phyloP scores from a whole-genome alignment of 2,797 vertebrate genomes.

The Myripristis murdjan region DNA sequence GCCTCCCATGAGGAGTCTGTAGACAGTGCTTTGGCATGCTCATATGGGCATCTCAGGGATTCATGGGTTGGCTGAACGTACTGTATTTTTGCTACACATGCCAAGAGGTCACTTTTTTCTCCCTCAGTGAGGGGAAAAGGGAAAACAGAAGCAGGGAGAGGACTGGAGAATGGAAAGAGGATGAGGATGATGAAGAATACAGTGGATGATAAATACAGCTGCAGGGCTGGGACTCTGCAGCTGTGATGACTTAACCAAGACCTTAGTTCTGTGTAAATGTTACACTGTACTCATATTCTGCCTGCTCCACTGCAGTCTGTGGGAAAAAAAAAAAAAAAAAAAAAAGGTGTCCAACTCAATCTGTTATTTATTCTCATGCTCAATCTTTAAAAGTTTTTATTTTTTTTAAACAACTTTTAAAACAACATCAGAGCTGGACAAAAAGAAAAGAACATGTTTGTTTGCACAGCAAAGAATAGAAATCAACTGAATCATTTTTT shows the following conservation, averaged over 20 bases:
- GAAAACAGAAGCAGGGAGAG: not conserved
- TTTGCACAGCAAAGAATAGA: constrained; percentile 8
- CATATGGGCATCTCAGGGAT: not conserved
- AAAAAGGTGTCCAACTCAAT: not conserved
- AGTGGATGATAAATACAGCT: constrained; percentile 4
- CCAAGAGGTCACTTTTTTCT: not conserved
- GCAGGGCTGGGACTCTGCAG: constrained; percentile 20
- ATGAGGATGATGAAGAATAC: not conserved
- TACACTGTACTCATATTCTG: constrained; percentile 18
- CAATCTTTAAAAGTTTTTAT: not conserved
- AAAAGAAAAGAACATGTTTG: not conserved
- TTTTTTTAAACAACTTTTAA: no score
- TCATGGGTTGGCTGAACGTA: constrained; percentile 1
- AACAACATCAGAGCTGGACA: no score
- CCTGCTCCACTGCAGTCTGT: constrained; percentile 1
- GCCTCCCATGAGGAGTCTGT: not conserved
- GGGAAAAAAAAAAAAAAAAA: not conserved
- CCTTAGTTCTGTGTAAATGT: constrained; percentile 13
- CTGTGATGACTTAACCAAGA: constrained; percentile 31
- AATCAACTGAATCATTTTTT: no score
- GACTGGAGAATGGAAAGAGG: not conserved
- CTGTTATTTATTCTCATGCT: not conserved
- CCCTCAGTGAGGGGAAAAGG: no score
- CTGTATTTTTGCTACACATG: constrained; percentile 10
- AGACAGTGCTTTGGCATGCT: not conserved